Evolutionary conservation across 2,113 vertebrate genomes (phyloP).

Genomic region (Propithecus coquereli): DNA sequence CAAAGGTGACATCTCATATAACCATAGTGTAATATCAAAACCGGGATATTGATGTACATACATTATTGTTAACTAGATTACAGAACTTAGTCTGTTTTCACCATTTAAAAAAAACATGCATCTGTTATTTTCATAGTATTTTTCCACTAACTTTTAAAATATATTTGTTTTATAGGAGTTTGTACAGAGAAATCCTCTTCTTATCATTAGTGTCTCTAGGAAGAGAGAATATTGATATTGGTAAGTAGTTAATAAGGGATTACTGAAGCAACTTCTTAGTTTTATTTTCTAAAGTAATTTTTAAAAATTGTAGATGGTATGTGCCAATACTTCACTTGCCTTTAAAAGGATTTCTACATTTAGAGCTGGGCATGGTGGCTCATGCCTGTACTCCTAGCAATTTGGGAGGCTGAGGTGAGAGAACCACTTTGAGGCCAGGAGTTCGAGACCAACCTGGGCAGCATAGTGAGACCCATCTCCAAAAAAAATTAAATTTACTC

Average conservation of each 20-base stretch:
- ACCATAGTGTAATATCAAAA: background rate
- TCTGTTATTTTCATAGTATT: background rate
- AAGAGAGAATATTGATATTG: slow-evolving; percentile 96
- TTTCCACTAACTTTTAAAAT: slow-evolving; percentile 44
- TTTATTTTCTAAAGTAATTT: background rate
- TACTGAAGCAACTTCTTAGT: background rate
- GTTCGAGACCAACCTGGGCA: too few relatives aligned
- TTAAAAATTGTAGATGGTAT: background rate
- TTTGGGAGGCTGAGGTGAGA: too few relatives aligned
- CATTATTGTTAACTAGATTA: background rate
- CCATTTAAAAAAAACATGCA: background rate
- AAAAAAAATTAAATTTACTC: too few relatives aligned
- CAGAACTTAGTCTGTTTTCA: background rate
- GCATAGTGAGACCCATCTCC: too few relatives aligned
- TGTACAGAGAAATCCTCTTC: slow-evolving; percentile 97
- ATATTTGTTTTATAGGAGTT: slow-evolving; percentile 86
- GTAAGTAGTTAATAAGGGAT: slow-evolving; percentile 83
- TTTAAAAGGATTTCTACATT: background rate
- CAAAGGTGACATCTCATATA: background rate
- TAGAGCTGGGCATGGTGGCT: background rate
- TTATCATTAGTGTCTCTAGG: slow-evolving; percentile 95
- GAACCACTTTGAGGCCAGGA: too few relatives aligned
- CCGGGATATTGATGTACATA: background rate
- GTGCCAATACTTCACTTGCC: background rate
- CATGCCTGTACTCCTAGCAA: too few relatives aligned